Conservation (phyloP, 2,797 vertebrate genomes). For the Chelidonichthys spinosus region DNA sequence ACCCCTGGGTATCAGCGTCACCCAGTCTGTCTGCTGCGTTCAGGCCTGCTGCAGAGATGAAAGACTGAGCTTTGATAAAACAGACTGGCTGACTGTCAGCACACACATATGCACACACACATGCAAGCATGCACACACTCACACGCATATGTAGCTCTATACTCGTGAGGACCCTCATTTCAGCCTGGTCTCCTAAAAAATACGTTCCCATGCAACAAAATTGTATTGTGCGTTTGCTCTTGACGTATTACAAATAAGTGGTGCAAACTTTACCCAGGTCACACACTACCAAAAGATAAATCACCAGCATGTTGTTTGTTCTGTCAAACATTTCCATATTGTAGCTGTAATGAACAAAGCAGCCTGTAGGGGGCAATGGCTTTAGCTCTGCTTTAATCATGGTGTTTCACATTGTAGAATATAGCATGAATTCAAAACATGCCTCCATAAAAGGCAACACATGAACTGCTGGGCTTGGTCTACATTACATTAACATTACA, state of each 20-base stretch:
- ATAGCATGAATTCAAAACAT: too few relatives aligned
- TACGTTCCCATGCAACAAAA: too few relatives aligned
- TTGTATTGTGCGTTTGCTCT: too few relatives aligned
- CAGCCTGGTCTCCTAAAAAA: too few relatives aligned
- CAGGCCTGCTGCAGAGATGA: conserved; percentile 63
- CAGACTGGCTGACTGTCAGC: conserved; percentile 46
- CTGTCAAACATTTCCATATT: not conserved
- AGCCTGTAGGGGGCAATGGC: conserved; percentile 1
- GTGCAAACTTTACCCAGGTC: too few relatives aligned
- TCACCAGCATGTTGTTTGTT: not conserved
- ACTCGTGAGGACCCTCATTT: not conserved
- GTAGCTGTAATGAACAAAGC: not conserved
- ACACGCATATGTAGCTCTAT: not conserved
- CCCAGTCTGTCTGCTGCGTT: conserved; percentile 6
- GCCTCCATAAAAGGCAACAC: too few relatives aligned
- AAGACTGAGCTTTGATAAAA: conserved; percentile 51
- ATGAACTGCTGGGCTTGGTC: too few relatives aligned
- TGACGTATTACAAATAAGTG: too few relatives aligned
- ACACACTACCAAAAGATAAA: not conserved
- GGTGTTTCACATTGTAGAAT: too few relatives aligned
- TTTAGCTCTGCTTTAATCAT: not conserved
- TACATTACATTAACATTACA: too few relatives aligned
- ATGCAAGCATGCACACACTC: not conserved
- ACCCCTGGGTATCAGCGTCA: conserved; percentile 50
- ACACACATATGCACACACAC: not conserved